Conservation (phyloP, 2,113 vertebrate genomes). For the Calidris pugnax region DNA sequence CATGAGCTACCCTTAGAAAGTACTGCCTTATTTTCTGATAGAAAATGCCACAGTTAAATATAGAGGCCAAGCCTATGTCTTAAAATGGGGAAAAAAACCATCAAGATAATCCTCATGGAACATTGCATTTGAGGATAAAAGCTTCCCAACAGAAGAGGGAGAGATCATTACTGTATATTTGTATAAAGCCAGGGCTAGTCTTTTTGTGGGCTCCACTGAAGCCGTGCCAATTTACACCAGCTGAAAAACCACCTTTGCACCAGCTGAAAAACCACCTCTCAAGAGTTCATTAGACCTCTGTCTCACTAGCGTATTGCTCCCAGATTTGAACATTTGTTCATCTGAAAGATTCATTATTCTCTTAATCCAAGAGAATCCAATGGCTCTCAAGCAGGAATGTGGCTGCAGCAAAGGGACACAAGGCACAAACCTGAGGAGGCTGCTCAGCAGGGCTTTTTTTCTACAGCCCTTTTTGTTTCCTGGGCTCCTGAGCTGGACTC, state of each 20-base stretch:
- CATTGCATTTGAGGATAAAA: constrained; percentile 8
- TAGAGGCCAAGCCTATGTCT: neutral
- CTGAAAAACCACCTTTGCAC: neutral
- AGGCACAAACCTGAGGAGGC: neutral
- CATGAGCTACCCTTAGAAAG: neutral
- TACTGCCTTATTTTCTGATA: neutral
- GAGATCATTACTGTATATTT: neutral
- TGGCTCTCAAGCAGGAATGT: neutral
- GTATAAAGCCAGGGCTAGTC: neutral
- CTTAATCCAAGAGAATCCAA: neutral
- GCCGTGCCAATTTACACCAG: neutral
- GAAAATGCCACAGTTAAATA: neutral
- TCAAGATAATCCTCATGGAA: neutral
- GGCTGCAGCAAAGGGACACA: neutral
- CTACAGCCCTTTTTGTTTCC: neutral
- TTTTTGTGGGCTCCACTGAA: neutral
- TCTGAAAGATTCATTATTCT: neutral
- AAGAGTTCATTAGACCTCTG: neutral
- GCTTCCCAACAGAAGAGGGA: neutral
- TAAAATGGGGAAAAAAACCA: neutral
- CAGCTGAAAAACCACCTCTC: neutral
- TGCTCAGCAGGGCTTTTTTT: neutral
- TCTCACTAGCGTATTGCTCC: neutral
- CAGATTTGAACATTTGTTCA: neutral
- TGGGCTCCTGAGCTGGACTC: neutral